Percentiles rank a stretch among this genome's conserved stretches.
phyloP scores from a whole-genome alignment of 2,888 invertebrate species.

The Mimumesa dahlbomi region DNA sequence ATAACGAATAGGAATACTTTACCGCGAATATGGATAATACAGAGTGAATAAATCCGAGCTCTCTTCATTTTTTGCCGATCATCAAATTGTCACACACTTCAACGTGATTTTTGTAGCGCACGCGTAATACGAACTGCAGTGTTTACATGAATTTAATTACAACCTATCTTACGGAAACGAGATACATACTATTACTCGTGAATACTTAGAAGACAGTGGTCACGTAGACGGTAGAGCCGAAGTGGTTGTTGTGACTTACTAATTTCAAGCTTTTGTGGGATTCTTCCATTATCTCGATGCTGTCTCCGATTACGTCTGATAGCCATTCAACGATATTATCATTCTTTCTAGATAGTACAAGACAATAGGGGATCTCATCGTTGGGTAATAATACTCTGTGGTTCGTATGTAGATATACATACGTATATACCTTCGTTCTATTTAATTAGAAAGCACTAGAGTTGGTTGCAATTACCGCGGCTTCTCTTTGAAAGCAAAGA shows the following conservation, averaged over 20 bases:
- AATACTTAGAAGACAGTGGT: slow-evolving; percentile 53
- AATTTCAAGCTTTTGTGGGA: background rate
- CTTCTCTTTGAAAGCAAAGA: background rate
- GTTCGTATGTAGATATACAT: background rate
- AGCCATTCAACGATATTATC: background rate
- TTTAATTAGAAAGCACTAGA: background rate
- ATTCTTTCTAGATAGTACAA: background rate
- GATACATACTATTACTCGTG: slow-evolving; percentile 51
- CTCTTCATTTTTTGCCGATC: too few relatives aligned
- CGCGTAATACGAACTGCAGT: slow-evolving; percentile 43
- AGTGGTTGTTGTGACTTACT: slow-evolving; percentile 1
- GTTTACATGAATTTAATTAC: slow-evolving; percentile 59
- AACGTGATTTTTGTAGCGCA: background rate
- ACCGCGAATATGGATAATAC: too few relatives aligned
- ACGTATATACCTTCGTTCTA: background rate
- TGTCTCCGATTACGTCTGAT: background rate
- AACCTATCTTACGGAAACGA: slow-evolving; percentile 55
- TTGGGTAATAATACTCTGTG: background rate
- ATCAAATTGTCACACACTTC: slow-evolving; percentile 17
- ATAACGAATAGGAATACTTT: too few relatives aligned
- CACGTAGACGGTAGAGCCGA: slow-evolving; percentile 1
- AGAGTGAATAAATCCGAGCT: too few relatives aligned
- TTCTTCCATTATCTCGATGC: slow-evolving; percentile 4
- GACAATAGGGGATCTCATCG: background rate
- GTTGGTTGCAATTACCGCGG: background rate